Percentiles rank a stretch among this genome's conserved stretches.
phyloP scores from a whole-genome alignment of 2,888 invertebrate genomes.

The Rhyacophila evoluta region DNA sequence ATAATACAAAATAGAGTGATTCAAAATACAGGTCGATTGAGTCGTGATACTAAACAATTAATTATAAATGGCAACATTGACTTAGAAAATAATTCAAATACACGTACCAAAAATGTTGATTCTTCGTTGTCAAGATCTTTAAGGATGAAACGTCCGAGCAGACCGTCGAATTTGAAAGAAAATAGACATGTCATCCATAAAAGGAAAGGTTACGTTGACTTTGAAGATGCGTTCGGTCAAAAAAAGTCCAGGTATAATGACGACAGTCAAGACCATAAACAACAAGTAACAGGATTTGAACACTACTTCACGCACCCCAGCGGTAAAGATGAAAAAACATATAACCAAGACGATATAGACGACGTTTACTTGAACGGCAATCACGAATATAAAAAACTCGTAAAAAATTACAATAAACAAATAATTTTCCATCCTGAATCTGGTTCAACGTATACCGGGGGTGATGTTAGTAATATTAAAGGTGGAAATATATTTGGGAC shows the following conservation, averaged over 20 bases:
- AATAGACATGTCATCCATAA: background rate
- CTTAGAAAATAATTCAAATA: background rate
- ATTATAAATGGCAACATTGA: background rate
- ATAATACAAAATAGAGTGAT: background rate
- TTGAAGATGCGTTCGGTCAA: background rate
- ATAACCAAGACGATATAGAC: slow-evolving; percentile 48
- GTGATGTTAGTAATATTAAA: background rate
- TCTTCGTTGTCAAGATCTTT: background rate
- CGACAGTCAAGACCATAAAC: background rate
- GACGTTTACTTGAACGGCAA: slow-evolving; percentile 44
- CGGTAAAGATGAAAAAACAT: slow-evolving; percentile 39
- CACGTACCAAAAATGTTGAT: background rate
- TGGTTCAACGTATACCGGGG: background rate
- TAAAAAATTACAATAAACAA: slow-evolving; percentile 36
- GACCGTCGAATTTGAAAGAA: background rate
- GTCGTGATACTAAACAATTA: background rate
- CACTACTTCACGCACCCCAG: slow-evolving; percentile 5
- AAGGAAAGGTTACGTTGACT: background rate
- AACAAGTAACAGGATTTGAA: background rate
- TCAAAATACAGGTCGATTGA: background rate
- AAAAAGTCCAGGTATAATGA: background rate
- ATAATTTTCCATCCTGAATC: background rate
- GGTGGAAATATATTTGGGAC: background rate
- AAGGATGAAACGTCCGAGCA: background rate
- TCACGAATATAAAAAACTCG: slow-evolving; percentile 43